Evolutionary conservation across 1,140 invertebrate species (phyloP), one percentile per base, ranked within the genome.

Genomic region (Calephelis virginiensis): DNA sequence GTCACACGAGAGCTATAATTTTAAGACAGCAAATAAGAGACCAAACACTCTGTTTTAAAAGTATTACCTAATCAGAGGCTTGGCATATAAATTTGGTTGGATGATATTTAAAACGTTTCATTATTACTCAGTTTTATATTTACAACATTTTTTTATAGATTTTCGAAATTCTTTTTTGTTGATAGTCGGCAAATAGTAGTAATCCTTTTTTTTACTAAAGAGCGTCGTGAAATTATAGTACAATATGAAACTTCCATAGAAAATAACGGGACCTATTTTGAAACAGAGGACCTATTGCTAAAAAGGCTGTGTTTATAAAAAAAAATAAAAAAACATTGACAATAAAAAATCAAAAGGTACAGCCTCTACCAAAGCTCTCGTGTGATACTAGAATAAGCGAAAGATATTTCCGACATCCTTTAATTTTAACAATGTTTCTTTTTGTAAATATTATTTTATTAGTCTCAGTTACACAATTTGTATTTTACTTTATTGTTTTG

Each of bases 401-500:
- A 72, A 72, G 65, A 70, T 75, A 66, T 72, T 73, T 69, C 66
- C 69, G 28, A 69, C 75, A 77, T 69, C 63, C 56, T 76, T 72
- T 70, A 68, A 67, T 75, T 73, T 48, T 64, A 72, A 73, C 61
- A 68, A 61, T 70, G 66, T 70, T 72, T 66, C 67, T 69, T 70
- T 74, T 69, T 61, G 63, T 83, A 75, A 83, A 82, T 76, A 85
- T 82, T 80, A 76, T 69, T 63, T 78, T 74, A 77, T 69, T 62
- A 67, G 59, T 46, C 8, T 72, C 60, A 68, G 63, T 73, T 71
- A 73, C 68, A 69, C 69, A 65, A 68, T 73, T 75, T 78, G 67
- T 67, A 72, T 78, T 75, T 82, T 76, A 71, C 76, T 78, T 80
- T 76, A 70, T 80, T 83, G 68, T 81, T 82, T 75, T 76, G 69